Percentiles rank a stretch among this genome's conserved stretches.
phyloP scores from a whole-genome alignment of 2,888 invertebrate species.

The Ariolimax columbianus region DNA sequence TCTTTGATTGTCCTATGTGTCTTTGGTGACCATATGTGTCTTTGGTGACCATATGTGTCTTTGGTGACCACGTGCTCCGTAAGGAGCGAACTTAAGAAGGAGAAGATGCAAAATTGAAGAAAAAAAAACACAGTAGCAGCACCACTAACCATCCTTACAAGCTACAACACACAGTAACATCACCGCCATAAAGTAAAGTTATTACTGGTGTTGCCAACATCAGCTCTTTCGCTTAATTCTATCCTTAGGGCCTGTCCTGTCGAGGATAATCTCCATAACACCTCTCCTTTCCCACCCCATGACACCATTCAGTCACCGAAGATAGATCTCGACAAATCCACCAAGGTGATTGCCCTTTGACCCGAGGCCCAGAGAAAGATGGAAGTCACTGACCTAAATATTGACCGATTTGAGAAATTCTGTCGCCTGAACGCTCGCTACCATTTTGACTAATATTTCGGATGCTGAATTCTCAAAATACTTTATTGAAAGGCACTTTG shows the following conservation, averaged over 20 bases:
- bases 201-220: background rate
- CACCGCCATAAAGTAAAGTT: background rate
- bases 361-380: background rate
- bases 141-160: no score
- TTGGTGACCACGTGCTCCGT: no score
- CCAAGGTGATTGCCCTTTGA: conserved; percentile 7
- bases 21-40: no score
- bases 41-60: no score
- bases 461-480: no score
- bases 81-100: no score
- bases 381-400: background rate
- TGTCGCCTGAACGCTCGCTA: background rate
- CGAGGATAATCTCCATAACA: background rate
- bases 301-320: background rate
- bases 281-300: no score
- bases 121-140: no score
- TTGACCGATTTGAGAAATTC: background rate
- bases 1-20: no score
- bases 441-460: background rate
- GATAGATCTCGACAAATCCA: background rate
- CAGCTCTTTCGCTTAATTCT: background rate
- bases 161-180: background rate
- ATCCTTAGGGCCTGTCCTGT: background rate
- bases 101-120: no score
- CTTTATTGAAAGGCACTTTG: no score